Evolutionary conservation across 2,888 invertebrate species (phyloP), one percentile per base, ranked within the genome.

Genomic region (Aleiodes testaceus): DNA sequence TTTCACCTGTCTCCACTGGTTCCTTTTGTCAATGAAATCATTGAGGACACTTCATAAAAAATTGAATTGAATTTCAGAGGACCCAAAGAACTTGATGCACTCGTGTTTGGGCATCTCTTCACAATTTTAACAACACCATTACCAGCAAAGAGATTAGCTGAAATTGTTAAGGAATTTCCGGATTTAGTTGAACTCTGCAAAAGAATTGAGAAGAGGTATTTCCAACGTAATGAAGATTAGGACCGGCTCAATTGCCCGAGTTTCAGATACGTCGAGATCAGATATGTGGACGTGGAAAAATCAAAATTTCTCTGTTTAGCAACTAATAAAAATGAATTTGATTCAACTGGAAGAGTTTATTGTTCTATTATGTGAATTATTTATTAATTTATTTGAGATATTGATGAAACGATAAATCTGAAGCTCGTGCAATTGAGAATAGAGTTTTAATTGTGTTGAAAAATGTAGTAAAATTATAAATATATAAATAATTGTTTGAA

Each of bases 21-120:
- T 78, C 80, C 30, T 77, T 73, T 6, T 52, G 47, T 53, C 36
- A 53, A 64, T 45, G 11, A 42, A 66, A 36, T 65, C 30, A 53
- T n/a, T n/a, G n/a, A n/a, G n/a, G 22, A 36, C 36, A 47, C 59
- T 50, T 44, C 16, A 47, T 59, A 14, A 55, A 36, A 36, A 50
- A 49, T 26, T 26, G 26, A 1, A 36, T 36, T 36, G 5, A 26
- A 36, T 69, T 76, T 16, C 73, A 81, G 78, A 89, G 95, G 95
- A 67, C 97, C 98, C 0, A 97, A 97, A 36, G 98, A 99, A 88
- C 89, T 98, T 75, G 99, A 99, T 88, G 98, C 98, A 1, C 88
- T 99, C 44, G 95, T 97, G 0, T 99, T 98, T 90, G 99, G 98
- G 0, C 99, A 99, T 88, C 91, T 99, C n/a, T 99, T 95, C 88